Conservation (phyloP, 2,113 vertebrate genomes). For the Rhinichthys klamathensis region DNA sequence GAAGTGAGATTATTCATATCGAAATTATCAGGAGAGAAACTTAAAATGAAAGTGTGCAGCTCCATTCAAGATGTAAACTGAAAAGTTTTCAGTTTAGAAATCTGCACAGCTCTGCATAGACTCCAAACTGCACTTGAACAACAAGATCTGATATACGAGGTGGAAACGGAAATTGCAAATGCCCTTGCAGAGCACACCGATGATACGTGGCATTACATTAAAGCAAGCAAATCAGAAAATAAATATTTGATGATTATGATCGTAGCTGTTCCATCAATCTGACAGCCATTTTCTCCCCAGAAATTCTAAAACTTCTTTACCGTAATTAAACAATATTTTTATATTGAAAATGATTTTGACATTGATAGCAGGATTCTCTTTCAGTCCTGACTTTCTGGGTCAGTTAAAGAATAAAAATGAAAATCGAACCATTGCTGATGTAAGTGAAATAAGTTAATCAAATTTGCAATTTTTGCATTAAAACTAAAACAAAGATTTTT, state of each 20-base stretch:
- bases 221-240: not conserved
- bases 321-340: not conserved
- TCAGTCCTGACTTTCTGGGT: not conserved
- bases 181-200: not conserved
- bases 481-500: not conserved
- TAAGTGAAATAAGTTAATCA: not conserved
- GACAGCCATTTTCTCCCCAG: not conserved
- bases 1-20: not conserved
- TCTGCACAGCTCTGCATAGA: not conserved
- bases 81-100: not conserved
- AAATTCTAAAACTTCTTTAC: not conserved
- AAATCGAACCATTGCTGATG: not conserved
- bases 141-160: conserved; percentile 3
- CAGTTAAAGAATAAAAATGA: not conserved
- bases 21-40: conserved; percentile 1
- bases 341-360: not conserved
- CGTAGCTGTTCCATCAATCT: not conserved
- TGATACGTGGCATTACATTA: conserved; percentile 11
- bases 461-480: not conserved
- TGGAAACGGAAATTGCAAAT: conserved; percentile 11
- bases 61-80: not conserved
- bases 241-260: not conserved
- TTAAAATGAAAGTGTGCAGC: not conserved
- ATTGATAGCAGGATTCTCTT: not conserved
- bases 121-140: not conserved